Conservation (phyloP, 2,113 vertebrate genomes). For the Sterrhoptilus dennistouni region DNA sequence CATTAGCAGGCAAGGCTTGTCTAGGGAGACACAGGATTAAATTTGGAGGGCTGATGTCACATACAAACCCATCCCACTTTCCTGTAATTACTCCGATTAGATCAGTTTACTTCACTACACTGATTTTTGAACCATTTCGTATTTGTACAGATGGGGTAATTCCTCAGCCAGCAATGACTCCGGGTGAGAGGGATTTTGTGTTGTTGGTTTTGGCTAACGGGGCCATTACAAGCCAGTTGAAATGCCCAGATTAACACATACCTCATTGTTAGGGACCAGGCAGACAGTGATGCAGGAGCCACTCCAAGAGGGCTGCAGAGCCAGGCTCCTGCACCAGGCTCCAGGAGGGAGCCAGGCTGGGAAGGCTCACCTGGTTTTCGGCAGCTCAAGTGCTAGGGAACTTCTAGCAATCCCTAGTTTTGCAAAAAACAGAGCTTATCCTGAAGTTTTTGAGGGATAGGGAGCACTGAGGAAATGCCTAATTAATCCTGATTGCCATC, state of each 20-base stretch:
- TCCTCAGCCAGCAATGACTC: conserved; percentile 70
- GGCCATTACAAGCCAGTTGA: conserved; percentile 49
- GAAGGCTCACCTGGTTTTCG: not conserved
- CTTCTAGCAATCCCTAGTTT: not conserved
- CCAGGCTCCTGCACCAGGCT: not conserved
- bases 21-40: conserved; percentile 6
- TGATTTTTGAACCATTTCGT: conserved; percentile 33
- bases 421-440: not conserved
- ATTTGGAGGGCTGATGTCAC: conserved; percentile 55
- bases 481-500: conserved; percentile 17
- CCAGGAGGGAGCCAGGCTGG: not conserved
- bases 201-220: conserved; percentile 74
- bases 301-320: not conserved
- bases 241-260: conserved; percentile 79
- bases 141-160: conserved; percentile 76
- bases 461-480: not conserved
- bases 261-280: conserved; percentile 64
- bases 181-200: conserved; percentile 65
- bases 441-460: not conserved
- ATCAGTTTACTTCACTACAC: conserved; percentile 30
- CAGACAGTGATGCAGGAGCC: conserved; percentile 10
- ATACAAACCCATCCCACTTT: conserved; percentile 58
- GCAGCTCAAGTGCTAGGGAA: not conserved
- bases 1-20: not conserved
- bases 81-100: conserved; percentile 60